Conservation (phyloP, 1,140 invertebrate genomes). For the Eumeta japonica region DNA sequence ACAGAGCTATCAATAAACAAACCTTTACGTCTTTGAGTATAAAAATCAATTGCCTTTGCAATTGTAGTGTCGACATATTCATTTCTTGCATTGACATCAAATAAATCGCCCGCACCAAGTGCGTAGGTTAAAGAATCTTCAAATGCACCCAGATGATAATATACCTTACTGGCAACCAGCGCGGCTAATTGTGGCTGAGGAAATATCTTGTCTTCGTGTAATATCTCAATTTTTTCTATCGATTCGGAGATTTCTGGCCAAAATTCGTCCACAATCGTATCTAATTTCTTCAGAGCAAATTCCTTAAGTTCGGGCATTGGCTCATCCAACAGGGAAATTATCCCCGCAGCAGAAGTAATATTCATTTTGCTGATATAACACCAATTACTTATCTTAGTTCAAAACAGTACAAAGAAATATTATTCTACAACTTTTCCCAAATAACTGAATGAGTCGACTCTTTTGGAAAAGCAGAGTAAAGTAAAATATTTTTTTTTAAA, state of each 20-base stretch:
- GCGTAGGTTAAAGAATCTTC: conserved; percentile 94
- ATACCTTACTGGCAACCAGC: conserved; percentile 96
- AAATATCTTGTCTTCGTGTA: conserved; percentile 91
- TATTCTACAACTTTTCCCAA: conserved; percentile 1
- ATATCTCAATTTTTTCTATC: conserved; percentile 95
- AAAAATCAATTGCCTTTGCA: conserved; percentile 94
- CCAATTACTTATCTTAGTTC: not conserved
- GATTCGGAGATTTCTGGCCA: conserved; percentile 99
- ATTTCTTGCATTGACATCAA: conserved; percentile 88
- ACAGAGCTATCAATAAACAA: conserved; percentile 58
- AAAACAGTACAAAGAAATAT: conserved; percentile 23
- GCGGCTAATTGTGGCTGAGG: conserved; percentile 89
- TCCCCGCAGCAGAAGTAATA: conserved; percentile 75
- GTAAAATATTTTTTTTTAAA: too few species aligned
- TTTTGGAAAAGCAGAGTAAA: too few species aligned
- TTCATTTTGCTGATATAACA: conserved; percentile 50
- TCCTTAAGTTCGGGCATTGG: conserved; percentile 89
- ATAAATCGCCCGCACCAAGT: conserved; percentile 86
- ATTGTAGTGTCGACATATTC: conserved; percentile 98
- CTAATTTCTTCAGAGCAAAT: conserved; percentile 87
- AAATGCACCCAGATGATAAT: conserved; percentile 95
- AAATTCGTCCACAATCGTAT: conserved; percentile 94
- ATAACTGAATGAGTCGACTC: too few species aligned
- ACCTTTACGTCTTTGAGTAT: conserved; percentile 82
- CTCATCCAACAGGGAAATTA: conserved; percentile 94